Conservation (phyloP, 1,140 invertebrate genomes). For the Pachyrhynchus sulphureomaculatus region DNA sequence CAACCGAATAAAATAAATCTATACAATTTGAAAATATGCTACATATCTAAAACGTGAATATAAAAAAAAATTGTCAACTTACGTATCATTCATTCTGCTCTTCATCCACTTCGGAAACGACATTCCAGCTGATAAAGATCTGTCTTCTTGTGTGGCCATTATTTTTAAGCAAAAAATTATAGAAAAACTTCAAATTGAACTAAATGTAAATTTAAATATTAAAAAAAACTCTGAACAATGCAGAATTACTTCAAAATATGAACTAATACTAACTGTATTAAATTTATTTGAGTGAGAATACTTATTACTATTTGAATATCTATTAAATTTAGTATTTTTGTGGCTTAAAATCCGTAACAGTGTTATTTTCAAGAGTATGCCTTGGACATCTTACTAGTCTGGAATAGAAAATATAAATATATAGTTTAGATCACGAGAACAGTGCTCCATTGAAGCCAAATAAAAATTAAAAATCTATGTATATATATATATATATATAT, state of each 20-base stretch:
- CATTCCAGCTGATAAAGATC: slow-evolving; percentile 55
- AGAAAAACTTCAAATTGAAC: not conserved
- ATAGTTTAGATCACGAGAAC: too few species aligned
- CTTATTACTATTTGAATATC: slow-evolving; percentile 24
- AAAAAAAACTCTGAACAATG: not conserved
- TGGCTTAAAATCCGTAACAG: slow-evolving; percentile 6
- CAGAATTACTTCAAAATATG: slow-evolving; percentile 6
- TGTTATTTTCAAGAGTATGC: slow-evolving; percentile 40
- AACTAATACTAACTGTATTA: slow-evolving; percentile 13
- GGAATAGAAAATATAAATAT: slow-evolving; percentile 34
- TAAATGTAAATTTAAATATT: slow-evolving; percentile 16
- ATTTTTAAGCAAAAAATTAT: slow-evolving; percentile 6
- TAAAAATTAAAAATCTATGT: too few species aligned
- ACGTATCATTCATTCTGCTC: slow-evolving; percentile 50
- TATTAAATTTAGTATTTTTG: slow-evolving; percentile 23
- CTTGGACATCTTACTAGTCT: slow-evolving; percentile 44
- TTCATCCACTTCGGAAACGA: slow-evolving; percentile 63
- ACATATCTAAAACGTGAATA: not conserved
- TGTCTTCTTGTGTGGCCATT: slow-evolving; percentile 53
- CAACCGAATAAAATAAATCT: too few species aligned
- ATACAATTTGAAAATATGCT: not conserved
- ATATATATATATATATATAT: too few species aligned
- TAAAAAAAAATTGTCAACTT: slow-evolving; percentile 13
- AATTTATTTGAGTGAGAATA: too few species aligned
- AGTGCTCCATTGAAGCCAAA: too few species aligned